Base-by-base conservation (phyloP, 2,113 vertebrate genomes). In the Lipotes vexillifer region DNA sequence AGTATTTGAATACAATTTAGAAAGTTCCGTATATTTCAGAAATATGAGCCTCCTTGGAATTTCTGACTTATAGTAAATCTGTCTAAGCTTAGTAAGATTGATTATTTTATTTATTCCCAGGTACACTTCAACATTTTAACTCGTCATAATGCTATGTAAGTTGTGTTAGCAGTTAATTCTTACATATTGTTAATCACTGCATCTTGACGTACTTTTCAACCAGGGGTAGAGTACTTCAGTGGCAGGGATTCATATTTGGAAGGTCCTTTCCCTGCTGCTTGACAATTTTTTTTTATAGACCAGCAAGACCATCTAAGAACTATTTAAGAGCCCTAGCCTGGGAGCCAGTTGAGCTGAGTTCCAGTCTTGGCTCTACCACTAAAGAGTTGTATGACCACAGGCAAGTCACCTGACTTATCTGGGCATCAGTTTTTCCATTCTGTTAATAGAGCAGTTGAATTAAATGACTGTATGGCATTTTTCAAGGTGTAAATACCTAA, bases 121-220 rank as follows among this genome's bases (percentile, higher is more conserved):
- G 8, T 49, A 61, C 1, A 71, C 7, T 31, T 89, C 38, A 78
- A 8, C 59, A 59, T 96, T 77, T 94, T 86, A 92, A 88, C 9
- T 94, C 49, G 84, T 68, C 13, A 15, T 68, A 65, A 31, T 49
- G 1, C 77, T 91, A 25, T 21, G 1, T 75, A 90, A 84, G 2
- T 93, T 94, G 87, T 88, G 7, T 95, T 93, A 92, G 68, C 74
- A 55, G 49, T 75, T 61, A 52, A n/a, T 74, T 65, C 49, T 83
- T 61, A 7, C 0, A 1, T 84, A 33, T 71, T 3, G 29, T 88
- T 88, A 88, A 25, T 94, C 18, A 81, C 18, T 94, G 8, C 52
- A 14, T 87, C 55, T 55, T 92, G 78, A 92, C 41, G 63, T 41
- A 21, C 18, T 93, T 83, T 85, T 83, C 82, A 93, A 3, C 20